Evolutionary conservation across 2,888 invertebrate genomes (phyloP), one percentile per base, ranked within the genome.

Genomic region (Phalera bucephala): DNA sequence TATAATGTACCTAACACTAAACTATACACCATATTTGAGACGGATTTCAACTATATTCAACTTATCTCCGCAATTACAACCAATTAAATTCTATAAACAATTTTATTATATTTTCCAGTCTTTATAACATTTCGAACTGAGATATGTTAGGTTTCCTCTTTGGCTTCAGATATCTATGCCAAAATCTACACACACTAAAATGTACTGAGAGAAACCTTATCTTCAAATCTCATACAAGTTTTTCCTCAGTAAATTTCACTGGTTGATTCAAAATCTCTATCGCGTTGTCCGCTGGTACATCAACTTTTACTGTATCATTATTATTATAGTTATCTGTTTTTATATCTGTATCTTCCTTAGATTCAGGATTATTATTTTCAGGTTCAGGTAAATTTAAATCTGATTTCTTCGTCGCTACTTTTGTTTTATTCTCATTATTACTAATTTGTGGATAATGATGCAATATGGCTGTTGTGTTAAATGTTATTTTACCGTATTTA

Each of bases 381-480:
- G 64, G 60, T 27, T 63, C 62, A 32, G 68, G 63, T 36, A 72
- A 40, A 57, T 80, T 80, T 25, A 80, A 53, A 52, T 80, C 83
- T 7, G 77, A 68, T 67, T 80, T 85, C 31, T 77, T 80, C 10
- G 68, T 64, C 8, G 66, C 67, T 40, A 64, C 58, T 36, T 50
- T 50, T 42, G 36, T 51, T 27, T 41, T 37, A 22, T 63, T 52
- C 31, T 65, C 63, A 34, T 70, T 74, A 29, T 78, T 74, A 27
- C 71, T 57, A 50, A 80, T 70, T 53, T 89, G 89, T 28, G 89
- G 89, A 46, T 89, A 89, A 47, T 89, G 87, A 60, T 89, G 88
- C 39, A 89, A 54, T 52, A 88, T 83, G 2, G 88, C 89, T 28
- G 85, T 87, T 8, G 89, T 89, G 44, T 80, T 84, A 55, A 88